Evolutionary conservation across 2,797 vertebrate genomes (phyloP).

Genomic region (Thamnophis elegans): DNA sequence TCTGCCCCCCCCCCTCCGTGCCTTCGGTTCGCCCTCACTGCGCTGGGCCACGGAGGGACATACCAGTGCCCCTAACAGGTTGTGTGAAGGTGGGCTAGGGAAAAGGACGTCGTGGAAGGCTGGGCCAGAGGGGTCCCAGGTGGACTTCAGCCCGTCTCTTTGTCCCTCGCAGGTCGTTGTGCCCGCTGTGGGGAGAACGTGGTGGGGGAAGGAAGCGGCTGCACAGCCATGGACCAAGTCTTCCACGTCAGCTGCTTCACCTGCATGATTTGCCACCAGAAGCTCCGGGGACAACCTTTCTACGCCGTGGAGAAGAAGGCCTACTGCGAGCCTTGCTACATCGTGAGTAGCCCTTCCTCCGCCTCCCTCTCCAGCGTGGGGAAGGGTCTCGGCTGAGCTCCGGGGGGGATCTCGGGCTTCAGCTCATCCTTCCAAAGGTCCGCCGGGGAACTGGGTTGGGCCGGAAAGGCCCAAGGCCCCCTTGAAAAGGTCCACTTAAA

Average conservation of each 20-base stretch:
- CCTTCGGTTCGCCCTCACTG: too few relatives aligned
- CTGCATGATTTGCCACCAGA: conserved; percentile 89
- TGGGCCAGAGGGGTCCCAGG: too few relatives aligned
- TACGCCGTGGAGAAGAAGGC: conserved; percentile 97
- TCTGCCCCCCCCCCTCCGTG: too few relatives aligned
- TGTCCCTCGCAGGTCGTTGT: conserved; percentile 83
- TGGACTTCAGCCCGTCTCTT: background rate
- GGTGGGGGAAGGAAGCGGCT: conserved; percentile 94
- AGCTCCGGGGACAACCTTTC: conserved; percentile 95
- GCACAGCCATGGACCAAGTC: conserved; percentile 98
- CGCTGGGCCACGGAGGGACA: background rate
- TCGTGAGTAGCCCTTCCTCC: conserved; percentile 78
- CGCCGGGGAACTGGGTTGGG: background rate
- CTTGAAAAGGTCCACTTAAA: too few relatives aligned
- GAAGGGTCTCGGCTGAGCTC: background rate
- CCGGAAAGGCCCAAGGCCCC: background rate
- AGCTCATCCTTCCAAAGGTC: too few relatives aligned
- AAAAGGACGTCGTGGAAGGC: background rate
- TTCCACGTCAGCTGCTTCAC: conserved; percentile 96
- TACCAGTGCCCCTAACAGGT: background rate
- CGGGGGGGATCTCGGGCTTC: background rate
- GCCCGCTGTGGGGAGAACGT: conserved; percentile 96
- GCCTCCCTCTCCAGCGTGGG: too few relatives aligned
- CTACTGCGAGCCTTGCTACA: conserved; percentile 96
- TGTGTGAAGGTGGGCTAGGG: background rate